Conservation (phyloP, 2,888 invertebrate species). For the Lepidocyrtoides sp. region DNA sequence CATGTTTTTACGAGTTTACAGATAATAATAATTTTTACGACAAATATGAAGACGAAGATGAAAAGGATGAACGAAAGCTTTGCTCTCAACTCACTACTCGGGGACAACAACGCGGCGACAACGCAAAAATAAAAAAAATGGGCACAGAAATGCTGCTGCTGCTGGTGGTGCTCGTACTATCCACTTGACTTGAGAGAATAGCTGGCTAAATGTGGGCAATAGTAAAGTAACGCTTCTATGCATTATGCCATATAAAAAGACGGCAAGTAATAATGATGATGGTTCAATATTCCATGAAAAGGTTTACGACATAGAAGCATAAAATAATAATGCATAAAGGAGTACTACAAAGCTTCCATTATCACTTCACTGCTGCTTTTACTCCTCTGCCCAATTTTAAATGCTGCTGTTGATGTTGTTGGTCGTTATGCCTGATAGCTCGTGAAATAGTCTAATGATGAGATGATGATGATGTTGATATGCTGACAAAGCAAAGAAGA, state of each 20-base stretch:
- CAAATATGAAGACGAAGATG: slow-evolving; percentile 20
- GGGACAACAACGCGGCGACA: not conserved
- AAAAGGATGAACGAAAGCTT: not conserved
- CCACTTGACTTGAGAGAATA: not conserved
- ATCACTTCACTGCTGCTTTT: slow-evolving; percentile 9
- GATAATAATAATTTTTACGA: slow-evolving; percentile 57
- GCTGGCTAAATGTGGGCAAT: too few species aligned
- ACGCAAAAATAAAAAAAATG: not conserved
- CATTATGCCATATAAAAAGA: slow-evolving; percentile 1
- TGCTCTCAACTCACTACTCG: not conserved
- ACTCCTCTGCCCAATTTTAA: not conserved
- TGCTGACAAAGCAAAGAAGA: slow-evolving; percentile 70
- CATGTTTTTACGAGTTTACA: slow-evolving; percentile 46
- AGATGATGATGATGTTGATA: slow-evolving; percentile 65
- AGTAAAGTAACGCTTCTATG: too few species aligned
- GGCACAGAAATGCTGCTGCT: not conserved
- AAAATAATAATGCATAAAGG: slow-evolving; percentile 35
- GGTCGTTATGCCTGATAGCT: slow-evolving; percentile 76
- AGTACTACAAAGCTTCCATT: too few species aligned
- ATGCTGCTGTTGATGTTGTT: slow-evolving; percentile 11
- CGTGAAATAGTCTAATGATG: slow-evolving; percentile 79
- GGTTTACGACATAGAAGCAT: slow-evolving; percentile 43
- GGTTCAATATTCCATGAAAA: slow-evolving; percentile 43
- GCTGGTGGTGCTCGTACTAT: not conserved
- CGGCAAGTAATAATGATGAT: not conserved